Evolutionary conservation across 2,888 invertebrate genomes (phyloP).

Genomic region (Sycophila texana): DNA sequence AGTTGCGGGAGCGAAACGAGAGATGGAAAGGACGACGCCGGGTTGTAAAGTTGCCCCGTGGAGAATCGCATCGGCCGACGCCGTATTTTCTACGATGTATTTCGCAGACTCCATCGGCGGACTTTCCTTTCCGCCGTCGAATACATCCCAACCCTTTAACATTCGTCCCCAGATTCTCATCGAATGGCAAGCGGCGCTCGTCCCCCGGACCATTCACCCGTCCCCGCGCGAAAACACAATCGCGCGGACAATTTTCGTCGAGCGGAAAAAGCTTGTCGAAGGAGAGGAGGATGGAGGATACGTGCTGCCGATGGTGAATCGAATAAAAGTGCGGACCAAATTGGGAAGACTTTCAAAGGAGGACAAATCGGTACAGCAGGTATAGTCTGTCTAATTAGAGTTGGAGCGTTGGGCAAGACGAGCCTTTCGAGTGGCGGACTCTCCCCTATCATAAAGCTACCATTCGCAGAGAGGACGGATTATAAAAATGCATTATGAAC

Average conservation of each 20-base stretch:
- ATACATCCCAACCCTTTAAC: constrained; percentile 45
- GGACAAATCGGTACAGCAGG: constrained; percentile 12
- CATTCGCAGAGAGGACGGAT: constrained; percentile 60
- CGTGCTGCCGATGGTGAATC: neutral
- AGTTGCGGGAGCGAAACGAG: constrained; percentile 71
- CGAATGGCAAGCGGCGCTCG: constrained; percentile 59
- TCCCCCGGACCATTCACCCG: constrained; percentile 48
- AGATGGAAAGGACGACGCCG: constrained; percentile 68
- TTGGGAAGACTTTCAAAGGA: constrained; percentile 2
- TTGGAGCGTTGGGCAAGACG: constrained; percentile 20
- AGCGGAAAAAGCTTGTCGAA: neutral
- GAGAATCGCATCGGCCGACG: constrained; percentile 71
- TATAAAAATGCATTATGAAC: constrained; percentile 63
- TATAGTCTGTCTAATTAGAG: constrained; percentile 41
- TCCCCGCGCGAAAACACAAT: too few species aligned
- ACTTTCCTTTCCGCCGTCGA: constrained; percentile 34
- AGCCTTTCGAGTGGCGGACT: constrained; percentile 32
- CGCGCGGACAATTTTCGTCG: too few species aligned
- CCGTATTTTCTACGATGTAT: constrained; percentile 73
- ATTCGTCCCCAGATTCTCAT: constrained; percentile 54
- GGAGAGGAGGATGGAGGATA: neutral
- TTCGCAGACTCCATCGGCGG: constrained; percentile 57
- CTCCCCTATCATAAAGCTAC: constrained; percentile 52
- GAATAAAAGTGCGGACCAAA: too few species aligned
- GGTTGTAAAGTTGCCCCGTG: constrained; percentile 73